Percentiles rank a stretch among this genome's conserved stretches.
Evolutionary conservation across 1,140 invertebrate genomes (phyloP).

Genomic region (Dendrolimus punctatus): DNA sequence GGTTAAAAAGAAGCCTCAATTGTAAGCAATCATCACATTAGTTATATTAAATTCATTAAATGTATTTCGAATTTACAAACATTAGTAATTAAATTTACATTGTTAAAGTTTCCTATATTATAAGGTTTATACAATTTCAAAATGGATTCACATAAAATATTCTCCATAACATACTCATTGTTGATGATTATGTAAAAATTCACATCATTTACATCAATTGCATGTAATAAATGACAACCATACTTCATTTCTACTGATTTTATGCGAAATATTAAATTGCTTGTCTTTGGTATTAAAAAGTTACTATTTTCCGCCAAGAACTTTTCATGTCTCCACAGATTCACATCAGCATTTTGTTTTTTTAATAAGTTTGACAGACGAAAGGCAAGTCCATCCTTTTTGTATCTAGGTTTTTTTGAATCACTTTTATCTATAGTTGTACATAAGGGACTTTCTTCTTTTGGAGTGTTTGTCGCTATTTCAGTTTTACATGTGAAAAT

Average conservation of each 20-base stretch:
- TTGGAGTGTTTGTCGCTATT: constrained; percentile 10
- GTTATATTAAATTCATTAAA: background rate
- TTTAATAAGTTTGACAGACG: constrained; percentile 38
- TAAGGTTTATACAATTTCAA: constrained; percentile 53
- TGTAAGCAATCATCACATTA: too few species aligned
- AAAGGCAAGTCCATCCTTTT: constrained; percentile 49
- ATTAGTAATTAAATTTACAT: constrained; percentile 43
- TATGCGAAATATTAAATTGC: constrained; percentile 32
- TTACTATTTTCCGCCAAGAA: constrained; percentile 52
- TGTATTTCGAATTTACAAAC: constrained; percentile 48
- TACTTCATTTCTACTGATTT: constrained; percentile 36
- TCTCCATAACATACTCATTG: constrained; percentile 28
- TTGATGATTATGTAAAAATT: constrained; percentile 40
- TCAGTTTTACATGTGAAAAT: constrained; percentile 28
- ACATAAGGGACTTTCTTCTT: constrained; percentile 13
- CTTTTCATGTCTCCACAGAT: constrained; percentile 55
- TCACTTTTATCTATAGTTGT: constrained; percentile 15
- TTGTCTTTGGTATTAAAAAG: constrained; percentile 47
- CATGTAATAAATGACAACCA: constrained; percentile 38
- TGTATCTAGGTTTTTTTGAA: constrained; percentile 43
- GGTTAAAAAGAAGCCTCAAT: too few species aligned
- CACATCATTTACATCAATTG: constrained; percentile 26
- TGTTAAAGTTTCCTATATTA: constrained; percentile 23
- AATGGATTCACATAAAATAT: constrained; percentile 24
- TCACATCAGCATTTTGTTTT: constrained; percentile 45